A percentile compares a stretch with the other conserved stretches of the same genome.
These are phyloP conservation scores for Grammomys dolichurus DNA, from an alignment of 2,113 vertebrate species.

Conservation along the genomic window DNA sequence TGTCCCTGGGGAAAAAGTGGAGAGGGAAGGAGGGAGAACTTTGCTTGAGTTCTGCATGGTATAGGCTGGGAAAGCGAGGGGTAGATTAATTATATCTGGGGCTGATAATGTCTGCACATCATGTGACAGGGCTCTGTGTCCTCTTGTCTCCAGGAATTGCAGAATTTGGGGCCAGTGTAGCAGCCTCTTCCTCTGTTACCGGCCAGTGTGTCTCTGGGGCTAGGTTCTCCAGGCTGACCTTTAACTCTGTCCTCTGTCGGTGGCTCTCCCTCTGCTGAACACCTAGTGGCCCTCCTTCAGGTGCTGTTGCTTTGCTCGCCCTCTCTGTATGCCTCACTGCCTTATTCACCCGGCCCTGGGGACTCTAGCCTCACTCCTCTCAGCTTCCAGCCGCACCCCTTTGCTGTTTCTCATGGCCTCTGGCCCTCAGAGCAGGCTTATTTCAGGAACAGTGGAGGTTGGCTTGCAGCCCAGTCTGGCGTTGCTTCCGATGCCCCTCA, in stretches of 20 bases:
- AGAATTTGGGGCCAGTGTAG: neutral
- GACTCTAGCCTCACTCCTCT: conserved; percentile 45
- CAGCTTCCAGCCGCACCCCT: conserved; percentile 62
- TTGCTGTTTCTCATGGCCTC: conserved; percentile 83
- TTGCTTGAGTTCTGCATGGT: too few species aligned
- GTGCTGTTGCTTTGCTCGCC: too few species aligned
- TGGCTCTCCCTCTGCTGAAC: neutral
- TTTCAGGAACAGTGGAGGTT: conserved; percentile 83
- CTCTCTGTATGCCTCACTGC: neutral
- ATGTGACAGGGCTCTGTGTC: neutral
- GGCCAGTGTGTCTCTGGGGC: neutral
- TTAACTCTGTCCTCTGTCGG: neutral
- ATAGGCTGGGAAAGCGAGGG: neutral
- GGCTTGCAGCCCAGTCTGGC: conserved; percentile 79
- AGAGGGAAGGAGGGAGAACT: too few species aligned
- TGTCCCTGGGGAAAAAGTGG: neutral
- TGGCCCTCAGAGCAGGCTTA: conserved; percentile 80
- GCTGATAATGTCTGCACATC: neutral
- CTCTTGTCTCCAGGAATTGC: neutral
- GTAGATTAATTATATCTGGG: too few species aligned
- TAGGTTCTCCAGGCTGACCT: neutral
- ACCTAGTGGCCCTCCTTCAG: neutral
- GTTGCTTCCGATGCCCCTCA: conserved; percentile 82
- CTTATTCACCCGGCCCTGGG: neutral
- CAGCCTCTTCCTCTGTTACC: neutral